These are phyloP conservation scores for Pluvianellus socialis DNA, from an alignment of 2,113 vertebrate species.

Conservation along the genomic window DNA sequence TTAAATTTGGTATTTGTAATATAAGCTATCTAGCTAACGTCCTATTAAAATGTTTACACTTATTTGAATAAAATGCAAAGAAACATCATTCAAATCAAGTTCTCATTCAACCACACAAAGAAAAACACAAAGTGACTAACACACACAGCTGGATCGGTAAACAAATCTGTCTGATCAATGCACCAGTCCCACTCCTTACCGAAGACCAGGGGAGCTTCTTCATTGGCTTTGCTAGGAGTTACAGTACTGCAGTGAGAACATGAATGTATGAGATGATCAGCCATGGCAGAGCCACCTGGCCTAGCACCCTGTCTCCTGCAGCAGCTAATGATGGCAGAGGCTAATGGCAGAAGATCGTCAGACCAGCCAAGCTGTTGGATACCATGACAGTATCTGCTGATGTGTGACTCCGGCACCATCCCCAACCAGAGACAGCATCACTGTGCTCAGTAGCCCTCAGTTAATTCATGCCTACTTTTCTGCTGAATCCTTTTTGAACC, in stretches of 20 bases:
- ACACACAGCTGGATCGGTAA: not conserved
- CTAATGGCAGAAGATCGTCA: not conserved
- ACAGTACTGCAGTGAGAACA: not conserved
- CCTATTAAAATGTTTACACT: not conserved
- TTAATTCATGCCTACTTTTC: not conserved
- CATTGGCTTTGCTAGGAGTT: not conserved
- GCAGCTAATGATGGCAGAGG: not conserved
- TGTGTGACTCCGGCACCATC: not conserved
- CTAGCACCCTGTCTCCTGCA: not conserved
- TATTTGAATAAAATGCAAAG: constrained; percentile 12
- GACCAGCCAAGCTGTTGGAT: not conserved
- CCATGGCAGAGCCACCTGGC: not conserved
- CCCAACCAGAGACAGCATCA: not conserved
- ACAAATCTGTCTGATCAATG: not conserved
- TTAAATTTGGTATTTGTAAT: not conserved
- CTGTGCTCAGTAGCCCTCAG: not conserved
- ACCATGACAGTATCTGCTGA: not conserved
- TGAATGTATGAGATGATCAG: fast-evolving
- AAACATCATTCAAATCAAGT: not conserved
- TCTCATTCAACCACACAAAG: not conserved
- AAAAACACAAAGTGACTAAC: not conserved
- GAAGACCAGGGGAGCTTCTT: not conserved
- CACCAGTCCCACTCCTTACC: not conserved
- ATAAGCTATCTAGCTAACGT: not conserved
- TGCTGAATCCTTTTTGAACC: not conserved